Evolutionary conservation across 2,797 vertebrate genomes (phyloP), one percentile per base, ranked within the genome.

Genomic region (Silurus aristotelis): DNA sequence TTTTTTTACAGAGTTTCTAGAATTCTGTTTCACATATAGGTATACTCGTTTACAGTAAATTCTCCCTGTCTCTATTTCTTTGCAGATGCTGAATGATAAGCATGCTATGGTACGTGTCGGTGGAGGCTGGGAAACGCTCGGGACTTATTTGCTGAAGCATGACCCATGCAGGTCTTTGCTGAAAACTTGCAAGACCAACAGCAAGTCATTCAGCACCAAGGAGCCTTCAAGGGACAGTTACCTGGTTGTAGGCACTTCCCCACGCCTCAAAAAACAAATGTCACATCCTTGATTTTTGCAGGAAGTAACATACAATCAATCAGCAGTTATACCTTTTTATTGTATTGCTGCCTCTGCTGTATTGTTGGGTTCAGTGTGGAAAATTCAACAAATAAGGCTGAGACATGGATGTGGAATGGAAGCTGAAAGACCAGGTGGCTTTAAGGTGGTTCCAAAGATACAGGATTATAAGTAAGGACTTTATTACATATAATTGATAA

Each of bases 61-160:
- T 63, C 10, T 63, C 12, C 52, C 81, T 72, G 46, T 55, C 4
- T 48, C 6, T 88, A 60, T 20, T 80, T 20, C 78, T 20, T 78
- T 60, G 27, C 85, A 89, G 90, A 98, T 99, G 98, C 95, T 99
- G 90, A 98, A 98, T 90, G 97, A 99, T 91, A 97, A 96, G 13
- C 97, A 99, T 0, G 97, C 97, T 88, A 99, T 99, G 98, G 98
- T 99, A 4, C 98, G 98, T 14, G 96, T 99, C 0, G 98, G 98
- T 27, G 98, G 98, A 80, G 98, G 98, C 84, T 99, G 98, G 98
- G 98, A 99, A 93, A 97, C 97, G 2, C 99, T 99, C 75, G 92
- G 94, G 9, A 95, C 96, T 27, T 99, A 99, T 90, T 92, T 99
- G 88, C 95, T 97, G 93, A 99, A 99, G 91, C 98, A 98, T 0